Evolutionary conservation across 2,888 invertebrate genomes (phyloP).

Genomic region (Lepidonotus clava): DNA sequence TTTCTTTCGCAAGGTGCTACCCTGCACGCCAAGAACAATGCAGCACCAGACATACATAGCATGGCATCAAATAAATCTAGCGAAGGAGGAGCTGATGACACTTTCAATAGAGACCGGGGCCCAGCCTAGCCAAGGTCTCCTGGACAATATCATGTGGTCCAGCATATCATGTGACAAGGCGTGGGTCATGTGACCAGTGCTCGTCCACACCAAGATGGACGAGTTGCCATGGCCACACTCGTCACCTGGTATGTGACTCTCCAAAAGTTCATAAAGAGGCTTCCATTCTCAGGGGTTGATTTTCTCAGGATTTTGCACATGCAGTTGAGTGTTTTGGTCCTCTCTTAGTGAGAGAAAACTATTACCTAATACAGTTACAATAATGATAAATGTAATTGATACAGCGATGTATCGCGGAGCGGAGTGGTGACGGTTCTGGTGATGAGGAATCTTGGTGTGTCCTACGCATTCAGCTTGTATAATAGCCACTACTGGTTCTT

Average conservation of each 20-base stretch:
- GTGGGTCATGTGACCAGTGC: neutral
- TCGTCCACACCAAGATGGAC: neutral
- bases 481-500: too few species aligned
- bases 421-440: too few species aligned
- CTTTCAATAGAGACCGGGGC: neutral
- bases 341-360: too few species aligned
- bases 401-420: too few species aligned
- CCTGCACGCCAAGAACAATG: too few species aligned
- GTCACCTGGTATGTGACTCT: neutral
- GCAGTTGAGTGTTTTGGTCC: constrained; percentile 31
- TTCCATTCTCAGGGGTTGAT: constrained; percentile 50
- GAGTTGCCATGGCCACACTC: neutral
- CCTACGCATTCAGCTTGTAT: too few species aligned
- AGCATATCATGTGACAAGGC: constrained; percentile 7
- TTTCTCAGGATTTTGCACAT: constrained; percentile 52
- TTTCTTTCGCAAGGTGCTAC: too few species aligned
- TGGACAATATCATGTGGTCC: neutral
- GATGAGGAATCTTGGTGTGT: too few species aligned
- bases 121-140: neutral
- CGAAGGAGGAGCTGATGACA: neutral
- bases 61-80: too few species aligned
- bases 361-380: too few species aligned
- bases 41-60: too few species aligned
- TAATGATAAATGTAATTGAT: too few species aligned
- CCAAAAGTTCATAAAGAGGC: constrained; percentile 23